A percentile compares a stretch with the other conserved stretches of the same genome.
Evolutionary conservation across 2,113 vertebrate species (phyloP).

Genomic region (Alouatta palliata): DNA sequence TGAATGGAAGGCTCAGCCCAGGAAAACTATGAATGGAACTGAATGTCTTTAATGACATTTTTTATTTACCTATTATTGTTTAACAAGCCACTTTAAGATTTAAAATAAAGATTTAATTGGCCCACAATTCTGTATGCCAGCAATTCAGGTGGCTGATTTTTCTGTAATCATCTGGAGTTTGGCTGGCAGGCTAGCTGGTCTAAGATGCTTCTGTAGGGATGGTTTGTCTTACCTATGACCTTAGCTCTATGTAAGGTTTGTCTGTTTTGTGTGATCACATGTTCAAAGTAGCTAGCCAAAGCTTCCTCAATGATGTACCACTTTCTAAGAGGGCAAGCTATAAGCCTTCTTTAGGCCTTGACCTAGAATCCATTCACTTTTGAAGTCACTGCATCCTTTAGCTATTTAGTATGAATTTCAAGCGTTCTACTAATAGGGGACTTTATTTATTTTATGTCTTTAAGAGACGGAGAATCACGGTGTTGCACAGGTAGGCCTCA

Average conservation of each 20-base stretch:
- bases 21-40: not conserved
- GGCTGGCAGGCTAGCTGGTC: not conserved
- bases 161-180: not conserved
- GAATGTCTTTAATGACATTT: not conserved
- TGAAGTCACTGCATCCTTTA: not conserved
- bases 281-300: not conserved
- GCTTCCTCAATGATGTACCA: not conserved
- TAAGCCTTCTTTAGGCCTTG: not conserved
- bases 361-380: not conserved
- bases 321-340: not conserved
- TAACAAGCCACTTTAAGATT: not conserved
- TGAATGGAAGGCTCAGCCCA: not conserved
- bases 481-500: not conserved
- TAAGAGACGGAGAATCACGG: not conserved
- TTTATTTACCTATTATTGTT: not conserved
- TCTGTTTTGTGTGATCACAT: not conserved
- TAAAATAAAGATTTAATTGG: not conserved
- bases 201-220: not conserved
- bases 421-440: not conserved
- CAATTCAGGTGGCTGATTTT: not conserved
- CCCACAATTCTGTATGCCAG: not conserved
- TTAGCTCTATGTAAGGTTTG: not conserved
- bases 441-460: not conserved
- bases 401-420: not conserved
- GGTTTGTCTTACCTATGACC: not conserved